Base-by-base conservation (phyloP, 2,797 vertebrate genomes). In the Hypotaenidia okinawae region DNA sequence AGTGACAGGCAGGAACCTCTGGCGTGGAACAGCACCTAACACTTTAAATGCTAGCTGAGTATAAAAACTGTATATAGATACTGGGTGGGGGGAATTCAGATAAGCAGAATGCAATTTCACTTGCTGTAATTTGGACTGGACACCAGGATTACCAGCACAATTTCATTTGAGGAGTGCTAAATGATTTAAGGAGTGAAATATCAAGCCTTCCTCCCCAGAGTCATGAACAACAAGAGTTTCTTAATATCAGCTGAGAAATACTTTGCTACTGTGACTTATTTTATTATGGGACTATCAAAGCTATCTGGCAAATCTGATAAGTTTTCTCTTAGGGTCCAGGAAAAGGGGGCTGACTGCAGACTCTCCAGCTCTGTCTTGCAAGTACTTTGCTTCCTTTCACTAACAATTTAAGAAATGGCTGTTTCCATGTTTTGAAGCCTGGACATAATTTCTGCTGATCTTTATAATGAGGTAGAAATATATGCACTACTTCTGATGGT, bases 41-140 rank as follows among this genome's bases (percentile, higher is more conserved):
- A 28, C 54, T 90, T 80, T 30, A 89, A 89, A 64, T 72, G 62
- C 58, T 69, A 85, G 13, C 59, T 47, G 67, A 66, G 30, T 90
- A 57, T 54, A 73, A 92, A 89, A 93, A 79, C 33, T 75, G 18
- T 55, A 8, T 66, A 22, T 62, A 64, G 66, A 49, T 89, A n/a
- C 54, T 52, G 43, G 43, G 27, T 27, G 62, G 47, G 45, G 51
- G 23, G 55, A 84, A 81, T 84, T 87, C 23, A 86, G 87, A 90
- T 89, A 81, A 93, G 69, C 62, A 93, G 61, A 92, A 69, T 76
- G 66, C 77, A 76, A 70, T 92, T 94, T 95, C 41, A 13, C 39
- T 61, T 79, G 35, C 51, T 94, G 52, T 91, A 67, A 61, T 87
- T 94, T 51, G 67, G 23, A 37, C 41, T 0, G 18, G 63, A 84